Percentiles rank a stretch among this genome's conserved stretches.
These are phyloP conservation scores for Oreortyx pictus DNA, from an alignment of 2,797 vertebrate species.

Conservation along the genomic window DNA sequence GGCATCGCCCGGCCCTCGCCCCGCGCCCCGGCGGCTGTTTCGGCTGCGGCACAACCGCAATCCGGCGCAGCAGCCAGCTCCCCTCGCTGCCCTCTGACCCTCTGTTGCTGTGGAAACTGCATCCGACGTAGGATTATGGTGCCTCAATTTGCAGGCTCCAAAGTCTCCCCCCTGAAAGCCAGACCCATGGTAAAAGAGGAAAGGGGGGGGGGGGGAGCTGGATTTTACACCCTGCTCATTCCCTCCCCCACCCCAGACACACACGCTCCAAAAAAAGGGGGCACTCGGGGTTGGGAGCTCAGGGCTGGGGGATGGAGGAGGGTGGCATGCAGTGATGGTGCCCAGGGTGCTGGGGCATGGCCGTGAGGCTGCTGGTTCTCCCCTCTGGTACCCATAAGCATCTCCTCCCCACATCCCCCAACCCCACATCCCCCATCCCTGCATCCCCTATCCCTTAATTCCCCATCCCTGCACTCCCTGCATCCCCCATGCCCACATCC, in stretches of 20 bases:
- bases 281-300: background rate
- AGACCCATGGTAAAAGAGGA: background rate
- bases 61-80: conserved; percentile 80
- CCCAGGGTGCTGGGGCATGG: background rate
- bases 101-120: conserved; percentile 84
- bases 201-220: too few relatives aligned
- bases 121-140: conserved; percentile 81
- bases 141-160: conserved; percentile 79
- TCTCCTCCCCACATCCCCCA: rapidly evolving
- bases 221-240: background rate
- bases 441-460: background rate
- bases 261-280: background rate
- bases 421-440: rapidly evolving
- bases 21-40: conserved; percentile 68
- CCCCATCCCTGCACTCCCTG: background rate
- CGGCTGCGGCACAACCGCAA: conserved; percentile 78
- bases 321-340: background rate
- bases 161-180: conserved; percentile 65
- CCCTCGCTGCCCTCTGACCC: conserved; percentile 82
- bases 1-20: conserved; percentile 9
- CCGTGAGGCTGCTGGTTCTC: background rate
- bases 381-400: background rate
- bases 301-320: background rate
- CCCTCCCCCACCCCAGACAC: background rate
- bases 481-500: too few relatives aligned